These are phyloP conservation scores for Onchidella celtica DNA, from an alignment of 2,888 invertebrate species.

Conservation along the genomic window DNA sequence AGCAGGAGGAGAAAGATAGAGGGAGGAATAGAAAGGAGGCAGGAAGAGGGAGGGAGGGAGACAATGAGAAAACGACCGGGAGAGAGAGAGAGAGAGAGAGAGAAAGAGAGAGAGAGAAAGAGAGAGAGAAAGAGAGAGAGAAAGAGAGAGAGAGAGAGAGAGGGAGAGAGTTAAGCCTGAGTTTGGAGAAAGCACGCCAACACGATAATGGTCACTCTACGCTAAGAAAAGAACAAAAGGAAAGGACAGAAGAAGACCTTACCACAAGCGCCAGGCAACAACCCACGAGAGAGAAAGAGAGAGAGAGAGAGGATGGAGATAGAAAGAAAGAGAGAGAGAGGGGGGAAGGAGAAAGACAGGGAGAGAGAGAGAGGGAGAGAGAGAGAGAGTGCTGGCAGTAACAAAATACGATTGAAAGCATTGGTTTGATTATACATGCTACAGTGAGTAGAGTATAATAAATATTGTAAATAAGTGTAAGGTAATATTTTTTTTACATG, in stretches of 20 bases:
- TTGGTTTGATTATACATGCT: no score
- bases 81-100: slow-evolving; percentile 21
- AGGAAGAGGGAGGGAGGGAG: slow-evolving; percentile 25
- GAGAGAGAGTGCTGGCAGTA: background rate
- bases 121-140: slow-evolving; percentile 3
- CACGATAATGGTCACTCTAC: no score
- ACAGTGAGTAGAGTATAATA: no score
- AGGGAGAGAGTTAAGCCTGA: no score
- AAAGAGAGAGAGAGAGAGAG: slow-evolving; percentile 18
- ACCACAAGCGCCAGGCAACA: no score
- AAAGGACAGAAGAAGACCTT: no score
- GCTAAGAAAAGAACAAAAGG: background rate
- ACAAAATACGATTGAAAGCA: no score
- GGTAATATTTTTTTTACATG: no score
- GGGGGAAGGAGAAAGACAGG: no score
- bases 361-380: slow-evolving; percentile 15
- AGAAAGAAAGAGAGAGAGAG: no score
- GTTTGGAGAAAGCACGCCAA: no score
- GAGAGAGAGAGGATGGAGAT: background rate
- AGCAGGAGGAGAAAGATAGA: background rate
- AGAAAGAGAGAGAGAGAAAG: slow-evolving; percentile 16
- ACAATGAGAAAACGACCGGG: background rate
- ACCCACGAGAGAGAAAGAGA: slow-evolving; percentile 26
- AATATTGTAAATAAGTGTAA: no score
- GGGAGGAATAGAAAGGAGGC: background rate